Percentiles rank a stretch among this genome's conserved stretches.
phyloP scores from a whole-genome alignment of 2,888 invertebrate species.

The Gymnocheta viridis region DNA sequence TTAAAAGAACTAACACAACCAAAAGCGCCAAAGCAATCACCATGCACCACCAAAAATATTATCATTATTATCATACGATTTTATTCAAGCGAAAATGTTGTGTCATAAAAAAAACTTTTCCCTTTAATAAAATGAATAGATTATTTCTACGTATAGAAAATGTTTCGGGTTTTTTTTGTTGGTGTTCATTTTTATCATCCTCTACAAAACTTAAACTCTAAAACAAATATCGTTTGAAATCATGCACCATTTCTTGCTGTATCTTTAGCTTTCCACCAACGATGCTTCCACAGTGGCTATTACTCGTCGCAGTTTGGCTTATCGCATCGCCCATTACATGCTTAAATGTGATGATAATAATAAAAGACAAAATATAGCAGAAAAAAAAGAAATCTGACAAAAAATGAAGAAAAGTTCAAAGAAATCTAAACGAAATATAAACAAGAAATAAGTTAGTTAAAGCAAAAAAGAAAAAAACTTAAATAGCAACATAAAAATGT shows the following conservation, averaged over 20 bases:
- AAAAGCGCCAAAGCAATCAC: not conserved
- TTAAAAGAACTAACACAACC: constrained; percentile 28
- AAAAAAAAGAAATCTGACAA: constrained; percentile 1
- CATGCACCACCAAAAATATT: constrained; percentile 33
- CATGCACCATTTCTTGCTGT: constrained; percentile 42
- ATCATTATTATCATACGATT: constrained; percentile 46
- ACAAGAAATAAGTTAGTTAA: constrained; percentile 35
- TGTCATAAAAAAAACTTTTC: constrained; percentile 64
- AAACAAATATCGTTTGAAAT: constrained; percentile 53
- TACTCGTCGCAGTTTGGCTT: constrained; percentile 54
- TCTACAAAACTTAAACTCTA: constrained; percentile 51
- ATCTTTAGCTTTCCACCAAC: not conserved
- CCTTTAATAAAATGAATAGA: constrained; percentile 65
- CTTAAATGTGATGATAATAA: constrained; percentile 63
- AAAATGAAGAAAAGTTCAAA: constrained; percentile 38
- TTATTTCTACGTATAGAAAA: constrained; percentile 43
- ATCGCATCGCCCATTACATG: constrained; percentile 66
- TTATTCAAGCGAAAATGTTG: constrained; percentile 59
- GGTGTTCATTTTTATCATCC: constrained; percentile 12
- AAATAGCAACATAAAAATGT: constrained; percentile 40
- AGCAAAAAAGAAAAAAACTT: not conserved
- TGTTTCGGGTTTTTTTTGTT: not conserved
- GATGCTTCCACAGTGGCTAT: not conserved
- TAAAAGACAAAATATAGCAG: constrained; percentile 36
- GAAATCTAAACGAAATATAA: constrained; percentile 46